These are phyloP conservation scores for Acanthosoma haemorrhoidale DNA, from an alignment of 2,888 invertebrate genomes.

Conservation along the genomic window DNA sequence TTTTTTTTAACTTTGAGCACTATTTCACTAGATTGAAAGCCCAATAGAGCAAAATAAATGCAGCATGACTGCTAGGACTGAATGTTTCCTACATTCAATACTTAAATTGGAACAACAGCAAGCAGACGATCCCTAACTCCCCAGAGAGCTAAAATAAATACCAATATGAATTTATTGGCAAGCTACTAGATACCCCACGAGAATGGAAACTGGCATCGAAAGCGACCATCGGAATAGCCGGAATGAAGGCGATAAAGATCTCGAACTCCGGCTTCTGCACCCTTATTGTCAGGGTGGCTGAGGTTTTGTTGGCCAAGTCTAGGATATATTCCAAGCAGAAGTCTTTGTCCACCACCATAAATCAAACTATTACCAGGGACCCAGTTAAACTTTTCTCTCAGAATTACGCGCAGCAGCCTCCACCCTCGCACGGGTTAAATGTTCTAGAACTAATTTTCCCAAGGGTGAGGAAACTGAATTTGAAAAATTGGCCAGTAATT, in stretches of 20 bases:
- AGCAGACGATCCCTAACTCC: too few species aligned
- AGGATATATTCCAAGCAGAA: not conserved
- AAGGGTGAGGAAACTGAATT: slow-evolving; percentile 6
- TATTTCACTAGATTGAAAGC: too few species aligned
- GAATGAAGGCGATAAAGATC: not conserved
- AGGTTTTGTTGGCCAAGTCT: not conserved
- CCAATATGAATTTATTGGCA: too few species aligned
- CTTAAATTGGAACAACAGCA: too few species aligned
- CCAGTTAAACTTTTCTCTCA: slow-evolving; percentile 4
- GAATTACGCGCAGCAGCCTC: not conserved
- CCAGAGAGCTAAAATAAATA: too few species aligned
- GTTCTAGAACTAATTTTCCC: slow-evolving; percentile 11
- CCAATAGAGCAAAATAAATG: too few species aligned
- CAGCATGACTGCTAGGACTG: too few species aligned
- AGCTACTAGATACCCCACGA: not conserved
- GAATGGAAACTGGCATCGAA: slow-evolving; percentile 2
- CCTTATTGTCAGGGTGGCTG: not conserved
- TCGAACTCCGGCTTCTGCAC: not conserved
- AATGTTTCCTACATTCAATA: too few species aligned
- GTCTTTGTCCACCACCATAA: not conserved
- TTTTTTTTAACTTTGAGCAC: too few species aligned
- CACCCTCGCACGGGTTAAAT: slow-evolving; percentile 1
- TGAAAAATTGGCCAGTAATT: not conserved
- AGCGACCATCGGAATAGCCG: too few species aligned
- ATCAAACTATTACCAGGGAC: slow-evolving; percentile 6